Evolutionary conservation across 2,888 invertebrate species (phyloP).

Genomic region (Luperina nickerlii): DNA sequence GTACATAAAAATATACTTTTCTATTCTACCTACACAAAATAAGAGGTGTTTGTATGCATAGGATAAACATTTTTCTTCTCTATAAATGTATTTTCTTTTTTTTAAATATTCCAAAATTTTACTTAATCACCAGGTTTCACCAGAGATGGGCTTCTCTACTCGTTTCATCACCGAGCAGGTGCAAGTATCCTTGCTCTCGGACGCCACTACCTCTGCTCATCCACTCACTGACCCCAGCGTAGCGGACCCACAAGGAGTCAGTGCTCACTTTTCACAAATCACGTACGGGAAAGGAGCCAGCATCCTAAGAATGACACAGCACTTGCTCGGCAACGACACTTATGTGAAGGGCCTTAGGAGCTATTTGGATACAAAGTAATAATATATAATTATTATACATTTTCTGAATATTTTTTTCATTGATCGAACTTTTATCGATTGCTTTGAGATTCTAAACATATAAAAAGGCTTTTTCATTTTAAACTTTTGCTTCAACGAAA

Average conservation of each 20-base stretch:
- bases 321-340: conserved; percentile 88
- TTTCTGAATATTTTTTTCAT: conserved; percentile 20
- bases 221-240: conserved; percentile 90
- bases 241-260: conserved; percentile 90
- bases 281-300: conserved; percentile 92
- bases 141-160: conserved; percentile 79
- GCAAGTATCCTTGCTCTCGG: conserved; percentile 91
- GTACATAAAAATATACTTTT: no score
- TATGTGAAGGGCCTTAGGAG: conserved; percentile 88
- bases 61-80: not conserved
- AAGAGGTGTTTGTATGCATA: not conserved
- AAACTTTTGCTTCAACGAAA: not conserved
- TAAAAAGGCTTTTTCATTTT: not conserved
- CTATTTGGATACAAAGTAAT: conserved; percentile 89
- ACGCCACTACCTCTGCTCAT: conserved; percentile 89
- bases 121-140: conserved; percentile 74
- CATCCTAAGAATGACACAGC: conserved; percentile 92
- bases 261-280: conserved; percentile 92
- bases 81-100: not conserved
- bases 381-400: not conserved
- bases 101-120: not conserved
- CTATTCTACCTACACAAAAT: not conserved
- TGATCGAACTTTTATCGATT: not conserved
- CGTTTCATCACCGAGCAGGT: conserved; percentile 93
- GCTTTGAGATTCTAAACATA: not conserved